Percentiles rank a stretch among this genome's conserved stretches.
These are phyloP conservation scores for Varecia variegata DNA, from an alignment of 2,797 vertebrate genomes.

Conservation along the genomic window DNA sequence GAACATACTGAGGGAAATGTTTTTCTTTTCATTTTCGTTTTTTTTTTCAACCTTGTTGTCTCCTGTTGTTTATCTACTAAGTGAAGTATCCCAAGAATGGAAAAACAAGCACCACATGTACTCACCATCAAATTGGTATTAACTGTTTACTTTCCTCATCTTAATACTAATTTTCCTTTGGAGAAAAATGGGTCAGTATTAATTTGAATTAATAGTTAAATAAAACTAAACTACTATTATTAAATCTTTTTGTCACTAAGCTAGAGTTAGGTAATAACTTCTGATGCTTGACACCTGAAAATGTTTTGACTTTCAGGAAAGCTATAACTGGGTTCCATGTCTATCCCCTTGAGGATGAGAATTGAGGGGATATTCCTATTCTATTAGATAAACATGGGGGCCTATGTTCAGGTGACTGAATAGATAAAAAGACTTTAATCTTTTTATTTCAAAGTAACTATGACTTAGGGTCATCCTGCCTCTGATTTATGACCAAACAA, in stretches of 20 bases:
- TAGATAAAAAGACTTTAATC: background rate
- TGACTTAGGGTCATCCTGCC: background rate
- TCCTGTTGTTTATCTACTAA: background rate
- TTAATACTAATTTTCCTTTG: constrained; percentile 36
- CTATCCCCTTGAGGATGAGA: background rate
- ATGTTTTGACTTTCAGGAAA: background rate
- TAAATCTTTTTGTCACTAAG: background rate
- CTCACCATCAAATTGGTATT: too few relatives aligned
- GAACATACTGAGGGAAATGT: background rate
- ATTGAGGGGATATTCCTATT: background rate
- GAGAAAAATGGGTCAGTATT: background rate
- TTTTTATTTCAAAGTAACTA: constrained; percentile 25
- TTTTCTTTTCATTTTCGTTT: constrained; percentile 22
- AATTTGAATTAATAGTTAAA: background rate
- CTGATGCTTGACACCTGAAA: constrained; percentile 4
- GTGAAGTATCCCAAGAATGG: too few relatives aligned
- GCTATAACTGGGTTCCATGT: background rate
- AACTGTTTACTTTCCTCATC: background rate
- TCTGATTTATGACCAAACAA: constrained; percentile 29
- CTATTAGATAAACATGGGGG: background rate
- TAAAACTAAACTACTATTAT: background rate
- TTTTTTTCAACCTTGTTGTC: background rate
- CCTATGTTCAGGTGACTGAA: background rate
- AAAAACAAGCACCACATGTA: too few relatives aligned
- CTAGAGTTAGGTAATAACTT: background rate